Conservation (phyloP, 2,888 invertebrate species). For the Corbicula japonica region DNA sequence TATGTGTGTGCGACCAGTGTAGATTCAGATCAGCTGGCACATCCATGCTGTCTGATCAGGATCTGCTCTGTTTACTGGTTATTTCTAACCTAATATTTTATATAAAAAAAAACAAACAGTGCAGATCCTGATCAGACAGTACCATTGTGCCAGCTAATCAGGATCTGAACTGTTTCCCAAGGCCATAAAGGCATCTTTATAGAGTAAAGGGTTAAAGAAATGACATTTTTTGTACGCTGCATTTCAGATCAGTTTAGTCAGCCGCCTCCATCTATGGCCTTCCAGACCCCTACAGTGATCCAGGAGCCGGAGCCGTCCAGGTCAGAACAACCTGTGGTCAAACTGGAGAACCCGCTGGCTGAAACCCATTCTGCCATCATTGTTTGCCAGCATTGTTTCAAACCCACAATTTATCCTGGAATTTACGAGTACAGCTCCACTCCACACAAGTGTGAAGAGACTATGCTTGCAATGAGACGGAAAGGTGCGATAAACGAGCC, state of each 20-base stretch:
- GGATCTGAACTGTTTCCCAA: neutral
- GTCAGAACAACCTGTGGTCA: slow-evolving; percentile 23
- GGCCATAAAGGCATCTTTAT: neutral
- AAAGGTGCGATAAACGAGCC: slow-evolving; percentile 38
- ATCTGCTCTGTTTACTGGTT: too few relatives aligned
- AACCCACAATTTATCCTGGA: slow-evolving; percentile 56
- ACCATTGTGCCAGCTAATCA: too few relatives aligned
- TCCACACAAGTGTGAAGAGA: slow-evolving; percentile 79
- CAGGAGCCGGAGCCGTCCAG: slow-evolving; percentile 6
- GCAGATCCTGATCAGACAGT: too few relatives aligned
- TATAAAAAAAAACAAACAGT: too few relatives aligned
- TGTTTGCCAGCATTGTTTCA: slow-evolving; percentile 74
- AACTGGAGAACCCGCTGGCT: slow-evolving; percentile 68
- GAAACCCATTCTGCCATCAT: slow-evolving; percentile 69
- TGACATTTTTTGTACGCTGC: neutral
- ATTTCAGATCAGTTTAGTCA: slow-evolving; percentile 33
- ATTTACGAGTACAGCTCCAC: slow-evolving; percentile 54
- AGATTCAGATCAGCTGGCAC: too few relatives aligned
- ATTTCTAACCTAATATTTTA: too few relatives aligned
- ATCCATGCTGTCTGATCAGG: too few relatives aligned
- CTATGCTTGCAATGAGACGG: slow-evolving; percentile 73
- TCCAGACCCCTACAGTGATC: slow-evolving; percentile 43
- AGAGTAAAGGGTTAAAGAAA: neutral
- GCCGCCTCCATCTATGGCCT: slow-evolving; percentile 16
- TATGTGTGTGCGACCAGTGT: too few relatives aligned